Evolutionary conservation across 2,888 invertebrate genomes (phyloP).

Genomic region (Thymelicus sylvestris): DNA sequence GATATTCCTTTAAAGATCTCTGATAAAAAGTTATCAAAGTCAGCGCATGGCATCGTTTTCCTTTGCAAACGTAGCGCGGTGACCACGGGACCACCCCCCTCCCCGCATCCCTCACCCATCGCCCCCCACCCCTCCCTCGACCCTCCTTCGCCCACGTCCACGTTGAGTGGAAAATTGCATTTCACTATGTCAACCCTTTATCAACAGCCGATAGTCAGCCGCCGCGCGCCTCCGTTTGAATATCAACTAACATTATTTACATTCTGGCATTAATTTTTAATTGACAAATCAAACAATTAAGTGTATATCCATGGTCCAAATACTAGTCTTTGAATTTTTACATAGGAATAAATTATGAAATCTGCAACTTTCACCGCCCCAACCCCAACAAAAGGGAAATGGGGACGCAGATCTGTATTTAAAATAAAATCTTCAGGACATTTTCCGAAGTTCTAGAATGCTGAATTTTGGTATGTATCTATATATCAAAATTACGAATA

Average conservation of each 20-base stretch:
- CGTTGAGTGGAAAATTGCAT: slow-evolving; percentile 31
- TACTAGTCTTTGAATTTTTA: too few relatives aligned
- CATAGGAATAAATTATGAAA: too few relatives aligned
- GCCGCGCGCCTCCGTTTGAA: not conserved
- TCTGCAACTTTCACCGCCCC: too few relatives aligned
- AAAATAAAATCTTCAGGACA: too few relatives aligned
- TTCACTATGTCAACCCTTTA: slow-evolving; percentile 30
- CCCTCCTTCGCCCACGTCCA: slow-evolving; percentile 2
- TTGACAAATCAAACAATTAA: not conserved
- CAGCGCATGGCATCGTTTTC: slow-evolving; percentile 22
- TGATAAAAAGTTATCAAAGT: slow-evolving; percentile 29
- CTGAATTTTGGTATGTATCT: too few relatives aligned
- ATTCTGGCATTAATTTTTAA: not conserved
- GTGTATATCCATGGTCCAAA: too few relatives aligned
- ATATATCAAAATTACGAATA: too few relatives aligned
- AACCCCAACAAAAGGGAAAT: too few relatives aligned
- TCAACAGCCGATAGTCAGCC: slow-evolving; percentile 10
- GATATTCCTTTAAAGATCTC: slow-evolving; percentile 22
- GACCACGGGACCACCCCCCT: not conserved
- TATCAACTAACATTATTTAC: slow-evolving; percentile 12
- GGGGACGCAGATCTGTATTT: too few relatives aligned
- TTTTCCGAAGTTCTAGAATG: too few relatives aligned
- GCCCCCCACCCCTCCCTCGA: not conserved
- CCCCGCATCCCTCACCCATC: not conserved
- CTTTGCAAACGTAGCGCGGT: slow-evolving; percentile 11